Percentiles rank a stretch among this genome's conserved stretches.
phyloP scores from a whole-genome alignment of 1,140 invertebrate species.

The Arctopsyche grandis region DNA sequence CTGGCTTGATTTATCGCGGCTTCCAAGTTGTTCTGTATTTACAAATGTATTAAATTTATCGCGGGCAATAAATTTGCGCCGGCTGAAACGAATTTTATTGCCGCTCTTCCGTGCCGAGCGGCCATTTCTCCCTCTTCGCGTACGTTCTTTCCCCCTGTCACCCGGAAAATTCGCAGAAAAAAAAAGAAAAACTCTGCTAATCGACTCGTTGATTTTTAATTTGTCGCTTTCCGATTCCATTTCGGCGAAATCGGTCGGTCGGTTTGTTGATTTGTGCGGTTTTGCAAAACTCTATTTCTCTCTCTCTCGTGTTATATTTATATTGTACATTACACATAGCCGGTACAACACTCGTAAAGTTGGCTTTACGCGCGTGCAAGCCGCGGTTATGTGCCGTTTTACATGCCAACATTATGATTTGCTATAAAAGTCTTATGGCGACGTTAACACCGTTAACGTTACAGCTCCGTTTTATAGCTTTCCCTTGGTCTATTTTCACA shows the following conservation, averaged over 20 bases:
- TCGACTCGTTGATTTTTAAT: neutral
- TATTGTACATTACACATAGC: neutral
- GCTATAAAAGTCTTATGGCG: neutral
- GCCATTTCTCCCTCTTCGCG: conserved; percentile 39
- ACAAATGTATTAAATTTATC: conserved; percentile 53
- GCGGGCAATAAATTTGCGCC: conserved; percentile 47
- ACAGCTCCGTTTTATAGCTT: neutral
- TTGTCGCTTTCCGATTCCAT: neutral
- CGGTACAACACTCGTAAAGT: neutral
- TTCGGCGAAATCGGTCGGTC: no score
- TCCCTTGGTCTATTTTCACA: conserved; percentile 6
- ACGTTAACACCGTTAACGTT: conserved; percentile 30
- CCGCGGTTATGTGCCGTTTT: neutral
- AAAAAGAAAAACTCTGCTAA: neutral
- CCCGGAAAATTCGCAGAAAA: neutral
- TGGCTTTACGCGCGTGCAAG: neutral
- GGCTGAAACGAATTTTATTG: conserved; percentile 44
- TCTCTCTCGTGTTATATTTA: no score
- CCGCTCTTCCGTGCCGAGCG: conserved; percentile 31
- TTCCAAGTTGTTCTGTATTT: conserved; percentile 45
- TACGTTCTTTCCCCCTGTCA: conserved; percentile 10
- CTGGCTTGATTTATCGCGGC: conserved; percentile 45
- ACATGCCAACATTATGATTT: conserved; percentile 1
- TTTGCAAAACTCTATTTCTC: no score
- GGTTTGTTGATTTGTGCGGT: no score